Evolutionary conservation across 2,113 vertebrate species (phyloP), one percentile per base, ranked within the genome.

Genomic region (Mobula hypostoma): DNA sequence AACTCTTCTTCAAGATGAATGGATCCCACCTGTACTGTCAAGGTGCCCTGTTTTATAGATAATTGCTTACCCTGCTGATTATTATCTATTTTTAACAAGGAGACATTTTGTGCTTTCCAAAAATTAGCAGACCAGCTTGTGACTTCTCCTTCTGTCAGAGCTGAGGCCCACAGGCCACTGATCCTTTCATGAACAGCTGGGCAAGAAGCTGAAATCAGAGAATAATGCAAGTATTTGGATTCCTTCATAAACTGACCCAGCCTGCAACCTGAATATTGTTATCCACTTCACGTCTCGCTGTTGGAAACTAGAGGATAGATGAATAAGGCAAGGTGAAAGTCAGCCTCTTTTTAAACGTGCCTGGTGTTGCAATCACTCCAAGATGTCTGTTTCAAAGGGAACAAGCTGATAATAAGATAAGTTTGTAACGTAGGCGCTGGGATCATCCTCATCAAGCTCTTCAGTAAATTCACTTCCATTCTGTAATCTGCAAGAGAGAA

Each of bases 351-450:
- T 82, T 19, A 21, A 94, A 80, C 9, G 12, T 9, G 19, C 8
- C 48, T 32, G 12, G 3, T 14, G 17, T 1, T 88, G 94, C 94
- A 32, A 94, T 99, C 97, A 99, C 96, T 99, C 99, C 97, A 99
- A 96, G 96, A 99, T 99, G 95, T 99, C 99, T 0, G 98, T 99
- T 96, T 99, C 98, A 94, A 99, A 99, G 0, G 98, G 98, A 94
- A 99, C 98, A 95, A 99, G 97, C 93, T 99, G 99, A 96, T 99
- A 99, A 95, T 99, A 99, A 27, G 98, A 99, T 94, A 99, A 96
- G 95, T 99, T 99, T 96, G 98, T 99, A 96, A 98, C 98, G 29
- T 99, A 99, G 21, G 98, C 98, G 36, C 97, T 97, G 3, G 98
- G 97, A 91, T 99, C 98, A 0, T 95, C 97, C 29, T 97, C 96